These are phyloP conservation scores for Achlya flavicornis DNA, from an alignment of 2,888 invertebrate genomes.

Conservation along the genomic window DNA sequence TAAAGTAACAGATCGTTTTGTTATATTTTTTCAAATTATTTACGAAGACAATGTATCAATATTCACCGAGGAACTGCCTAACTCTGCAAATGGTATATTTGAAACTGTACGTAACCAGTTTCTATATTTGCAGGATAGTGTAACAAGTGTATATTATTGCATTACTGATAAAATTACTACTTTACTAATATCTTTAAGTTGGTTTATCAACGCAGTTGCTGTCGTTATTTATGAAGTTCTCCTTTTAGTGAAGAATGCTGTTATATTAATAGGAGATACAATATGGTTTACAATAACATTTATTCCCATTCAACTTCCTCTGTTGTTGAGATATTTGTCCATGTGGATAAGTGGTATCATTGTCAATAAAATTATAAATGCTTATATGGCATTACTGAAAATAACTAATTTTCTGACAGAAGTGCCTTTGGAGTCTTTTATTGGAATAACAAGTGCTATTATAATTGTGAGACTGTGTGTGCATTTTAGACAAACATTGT, in stretches of 20 bases:
- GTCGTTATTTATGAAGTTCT: constrained; percentile 56
- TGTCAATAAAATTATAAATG: constrained; percentile 47
- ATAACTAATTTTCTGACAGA: constrained; percentile 75
- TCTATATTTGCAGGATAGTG: constrained; percentile 40
- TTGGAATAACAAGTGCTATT: constrained; percentile 69
- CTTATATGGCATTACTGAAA: constrained; percentile 63
- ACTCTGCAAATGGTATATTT: constrained; percentile 42
- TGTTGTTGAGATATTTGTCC: constrained; percentile 49
- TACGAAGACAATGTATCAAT: constrained; percentile 73
- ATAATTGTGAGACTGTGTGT: constrained; percentile 63
- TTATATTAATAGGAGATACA: constrained; percentile 66
- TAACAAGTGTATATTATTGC: constrained; percentile 39
- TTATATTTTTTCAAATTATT: constrained; percentile 66
- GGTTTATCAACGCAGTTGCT: constrained; percentile 44
- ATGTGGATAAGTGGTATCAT: constrained; percentile 45
- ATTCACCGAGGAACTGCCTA: constrained; percentile 72
- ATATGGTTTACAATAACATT: constrained; percentile 73
- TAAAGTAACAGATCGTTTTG: constrained; percentile 43
- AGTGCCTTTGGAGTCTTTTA: constrained; percentile 76
- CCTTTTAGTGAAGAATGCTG: constrained; percentile 51
- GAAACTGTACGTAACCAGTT: constrained; percentile 38
- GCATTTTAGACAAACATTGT: constrained; percentile 61
- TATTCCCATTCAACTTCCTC: constrained; percentile 70
- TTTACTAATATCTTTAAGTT: constrained; percentile 40
- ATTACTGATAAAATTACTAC: constrained; percentile 41